Evolutionary conservation across 2,888 invertebrate genomes (phyloP).

Genomic region (Chironomus riparius): DNA sequence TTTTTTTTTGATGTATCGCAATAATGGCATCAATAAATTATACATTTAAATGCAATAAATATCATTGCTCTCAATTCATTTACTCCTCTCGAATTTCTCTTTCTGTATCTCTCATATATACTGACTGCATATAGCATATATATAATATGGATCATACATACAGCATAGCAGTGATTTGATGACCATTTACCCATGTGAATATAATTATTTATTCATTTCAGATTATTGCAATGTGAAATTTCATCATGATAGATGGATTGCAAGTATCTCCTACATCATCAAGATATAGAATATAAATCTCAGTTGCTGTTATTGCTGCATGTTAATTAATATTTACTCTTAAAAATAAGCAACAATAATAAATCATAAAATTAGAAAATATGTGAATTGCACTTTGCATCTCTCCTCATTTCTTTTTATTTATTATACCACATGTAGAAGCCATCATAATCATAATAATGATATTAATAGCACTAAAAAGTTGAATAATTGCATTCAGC

Average conservation of each 20-base stretch:
- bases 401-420: neutral
- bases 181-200: no score
- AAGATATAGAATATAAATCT: neutral
- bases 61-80: neutral
- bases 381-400: no score
- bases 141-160: no score
- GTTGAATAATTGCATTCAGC: neutral
- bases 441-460: no score
- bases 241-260: neutral
- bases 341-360: neutral
- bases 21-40: slow-evolving; percentile 15
- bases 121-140: no score
- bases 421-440: neutral
- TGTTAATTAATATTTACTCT: neutral
- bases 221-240: neutral
- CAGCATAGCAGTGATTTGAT: no score
- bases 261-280: neutral
- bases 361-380: neutral
- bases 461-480: neutral
- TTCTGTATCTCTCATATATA: neutral
- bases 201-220: no score
- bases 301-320: neutral
- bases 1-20: slow-evolving; percentile 17
- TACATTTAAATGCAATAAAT: slow-evolving; percentile 10
- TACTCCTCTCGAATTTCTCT: neutral